Percentiles rank a stretch among this genome's conserved stretches.
phyloP scores from a whole-genome alignment of 2,888 invertebrate species.

The Heteromurus nitidus region DNA sequence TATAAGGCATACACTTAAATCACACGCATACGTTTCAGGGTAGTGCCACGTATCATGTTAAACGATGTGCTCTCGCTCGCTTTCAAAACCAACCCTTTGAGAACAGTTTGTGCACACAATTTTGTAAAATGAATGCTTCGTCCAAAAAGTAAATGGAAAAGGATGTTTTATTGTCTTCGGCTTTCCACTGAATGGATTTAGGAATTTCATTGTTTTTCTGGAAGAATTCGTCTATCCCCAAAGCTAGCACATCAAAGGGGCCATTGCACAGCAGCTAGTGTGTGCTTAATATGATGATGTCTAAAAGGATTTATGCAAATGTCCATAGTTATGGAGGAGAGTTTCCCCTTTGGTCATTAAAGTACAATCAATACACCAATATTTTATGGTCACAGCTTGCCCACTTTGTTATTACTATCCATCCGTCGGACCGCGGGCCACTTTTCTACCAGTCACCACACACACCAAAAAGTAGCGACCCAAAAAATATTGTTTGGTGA shows the following conservation, averaged over 20 bases:
- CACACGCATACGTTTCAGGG: neutral
- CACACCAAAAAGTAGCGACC: neutral
- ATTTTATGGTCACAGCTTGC: slow-evolving; percentile 66
- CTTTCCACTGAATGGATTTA: slow-evolving; percentile 36
- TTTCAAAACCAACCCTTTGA: slow-evolving; percentile 40
- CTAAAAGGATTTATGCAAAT: slow-evolving; percentile 62
- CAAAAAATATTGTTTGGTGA: neutral
- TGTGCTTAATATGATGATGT: slow-evolving; percentile 52
- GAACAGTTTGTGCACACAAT: slow-evolving; percentile 35
- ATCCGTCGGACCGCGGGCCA: slow-evolving; percentile 28
- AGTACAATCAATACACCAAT: slow-evolving; percentile 65
- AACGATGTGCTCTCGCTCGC: neutral
- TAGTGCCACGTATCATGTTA: slow-evolving; percentile 12
- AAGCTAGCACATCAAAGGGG: too few species aligned
- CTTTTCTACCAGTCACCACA: slow-evolving; percentile 15
- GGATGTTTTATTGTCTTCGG: slow-evolving; percentile 59
- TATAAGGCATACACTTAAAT: too few species aligned
- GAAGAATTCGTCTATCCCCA: slow-evolving; percentile 41
- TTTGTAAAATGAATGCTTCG: slow-evolving; percentile 28
- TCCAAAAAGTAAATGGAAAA: slow-evolving; percentile 49
- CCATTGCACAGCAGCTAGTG: slow-evolving; percentile 6
- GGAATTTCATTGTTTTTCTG: slow-evolving; percentile 61
- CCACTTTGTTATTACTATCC: slow-evolving; percentile 59
- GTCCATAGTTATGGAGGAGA: slow-evolving; percentile 50
- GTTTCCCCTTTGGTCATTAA: slow-evolving; percentile 60